Base-by-base conservation (phyloP, 2,113 vertebrate genomes). In the Serilophus lunatus region DNA sequence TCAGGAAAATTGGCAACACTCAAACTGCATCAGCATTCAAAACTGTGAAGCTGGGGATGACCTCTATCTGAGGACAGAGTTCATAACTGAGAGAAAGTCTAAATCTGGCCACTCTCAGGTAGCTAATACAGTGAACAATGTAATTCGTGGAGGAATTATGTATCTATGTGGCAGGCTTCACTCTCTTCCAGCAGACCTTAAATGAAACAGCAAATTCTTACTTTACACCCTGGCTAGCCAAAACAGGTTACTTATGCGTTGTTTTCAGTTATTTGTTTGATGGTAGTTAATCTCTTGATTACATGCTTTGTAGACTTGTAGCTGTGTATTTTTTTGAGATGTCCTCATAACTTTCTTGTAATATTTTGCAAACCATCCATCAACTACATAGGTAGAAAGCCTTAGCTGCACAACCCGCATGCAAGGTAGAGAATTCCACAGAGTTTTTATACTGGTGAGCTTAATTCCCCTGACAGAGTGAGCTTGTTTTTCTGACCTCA, bases 11-110 rank as follows among this genome's bases (percentile, higher is more conserved):
- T 83, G 68, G 68, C 60, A 92, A 81, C 47, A 7, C 51, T 86
- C 85, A 78, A 81, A 94, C 68, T 57, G 38, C 54, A 92, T 95
- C 90, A 94, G 42, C 51, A 90, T 93, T 95, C 79, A 75, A 56
- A 95, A 72, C 78, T 59, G 50, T 63, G 47, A 79, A 91, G 66
- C 59, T 28, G 13, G 16, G 29, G 35, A 47, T 92, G 95, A 94
- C 93, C 92, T 90, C 63, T 91, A 2, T 79, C 25, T 60, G 86
- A 87, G 68, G 92, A 63, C 9, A 80, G 78, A 93, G 70, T 57
- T 94, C 66, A 28, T 42, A 89, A 60, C 59, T 15, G 57, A 74
- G 31, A 78, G 64, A 42, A 63, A 56, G 28, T 82, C 81, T 87
- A 87, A 92, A 85, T 87, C 59, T 88, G 87, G 4, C 50, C 18